Conservation (phyloP, 2,888 invertebrate genomes). For the Melinaea menophilus region DNA sequence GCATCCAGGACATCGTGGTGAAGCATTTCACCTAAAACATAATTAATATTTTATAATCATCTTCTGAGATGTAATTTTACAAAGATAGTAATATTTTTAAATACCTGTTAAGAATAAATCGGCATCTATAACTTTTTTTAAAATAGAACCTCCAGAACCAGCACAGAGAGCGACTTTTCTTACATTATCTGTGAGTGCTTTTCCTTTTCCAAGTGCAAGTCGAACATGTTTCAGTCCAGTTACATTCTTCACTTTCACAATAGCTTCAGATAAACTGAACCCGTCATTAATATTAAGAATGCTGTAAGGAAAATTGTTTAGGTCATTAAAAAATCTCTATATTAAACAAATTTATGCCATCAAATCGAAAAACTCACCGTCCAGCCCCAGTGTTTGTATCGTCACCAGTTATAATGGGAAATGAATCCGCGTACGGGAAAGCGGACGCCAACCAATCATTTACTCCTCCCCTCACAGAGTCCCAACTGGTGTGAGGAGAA, state of each 20-base stretch:
- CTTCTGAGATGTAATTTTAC: background rate
- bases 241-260: slow-evolving; percentile 82
- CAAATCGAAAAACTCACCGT: slow-evolving; percentile 45
- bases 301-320: slow-evolving; percentile 40
- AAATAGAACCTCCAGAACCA: slow-evolving; percentile 90
- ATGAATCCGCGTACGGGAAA: slow-evolving; percentile 67
- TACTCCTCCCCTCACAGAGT: slow-evolving; percentile 88
- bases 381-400: slow-evolving; percentile 74
- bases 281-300: slow-evolving; percentile 44
- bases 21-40: slow-evolving; percentile 87
- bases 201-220: slow-evolving; percentile 80
- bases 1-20: slow-evolving; percentile 96
- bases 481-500: slow-evolving; percentile 96
- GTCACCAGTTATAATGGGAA: slow-evolving; percentile 55
- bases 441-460: slow-evolving; percentile 94
- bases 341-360: background rate
- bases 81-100: background rate
- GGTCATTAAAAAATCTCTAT: background rate
- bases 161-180: slow-evolving; percentile 89
- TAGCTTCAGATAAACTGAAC: slow-evolving; percentile 76
- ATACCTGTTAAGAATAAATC: slow-evolving; percentile 90
- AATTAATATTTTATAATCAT: background rate
- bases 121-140: slow-evolving; percentile 80
- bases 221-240: slow-evolving; percentile 84
- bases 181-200: slow-evolving; percentile 65